Percentiles rank a stretch among this genome's conserved stretches.
Conservation (phyloP, 2,888 invertebrate species). For the Tachystola acroxantha region DNA sequence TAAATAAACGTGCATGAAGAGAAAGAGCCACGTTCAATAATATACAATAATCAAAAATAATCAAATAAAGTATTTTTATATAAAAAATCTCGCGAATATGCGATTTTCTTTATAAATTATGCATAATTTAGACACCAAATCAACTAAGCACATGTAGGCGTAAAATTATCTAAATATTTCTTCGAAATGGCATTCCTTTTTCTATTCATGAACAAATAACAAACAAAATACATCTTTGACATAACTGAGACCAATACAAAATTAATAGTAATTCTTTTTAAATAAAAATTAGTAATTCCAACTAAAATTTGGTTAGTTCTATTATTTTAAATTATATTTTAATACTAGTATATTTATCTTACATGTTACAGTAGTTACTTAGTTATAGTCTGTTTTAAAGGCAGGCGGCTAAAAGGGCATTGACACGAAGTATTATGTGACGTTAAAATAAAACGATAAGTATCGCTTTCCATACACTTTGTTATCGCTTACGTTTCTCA, state of each 20-base stretch:
- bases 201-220: conserved; percentile 16
- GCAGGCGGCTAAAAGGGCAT: too few species aligned
- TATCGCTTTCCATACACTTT: too few species aligned
- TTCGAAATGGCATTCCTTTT: conserved; percentile 29
- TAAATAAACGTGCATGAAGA: too few species aligned
- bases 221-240: conserved; percentile 69
- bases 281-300: conserved; percentile 24
- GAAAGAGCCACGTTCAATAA: neutral
- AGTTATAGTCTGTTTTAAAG: too few species aligned
- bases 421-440: too few species aligned
- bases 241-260: conserved; percentile 70
- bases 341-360: conserved; percentile 51
- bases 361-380: conserved; percentile 38
- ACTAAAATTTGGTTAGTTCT: conserved; percentile 42
- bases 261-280: conserved; percentile 31
- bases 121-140: conserved; percentile 11
- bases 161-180: conserved; percentile 16
- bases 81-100: neutral
- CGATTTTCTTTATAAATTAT: conserved; percentile 3
- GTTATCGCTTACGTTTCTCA: too few species aligned
- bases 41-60: neutral
- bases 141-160: conserved; percentile 15
- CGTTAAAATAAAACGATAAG: too few species aligned
- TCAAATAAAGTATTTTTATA: neutral
- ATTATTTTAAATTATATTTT: conserved; percentile 25